Evolutionary conservation across 1,140 invertebrate genomes (phyloP).

Genomic region (Achatina immaculata): DNA sequence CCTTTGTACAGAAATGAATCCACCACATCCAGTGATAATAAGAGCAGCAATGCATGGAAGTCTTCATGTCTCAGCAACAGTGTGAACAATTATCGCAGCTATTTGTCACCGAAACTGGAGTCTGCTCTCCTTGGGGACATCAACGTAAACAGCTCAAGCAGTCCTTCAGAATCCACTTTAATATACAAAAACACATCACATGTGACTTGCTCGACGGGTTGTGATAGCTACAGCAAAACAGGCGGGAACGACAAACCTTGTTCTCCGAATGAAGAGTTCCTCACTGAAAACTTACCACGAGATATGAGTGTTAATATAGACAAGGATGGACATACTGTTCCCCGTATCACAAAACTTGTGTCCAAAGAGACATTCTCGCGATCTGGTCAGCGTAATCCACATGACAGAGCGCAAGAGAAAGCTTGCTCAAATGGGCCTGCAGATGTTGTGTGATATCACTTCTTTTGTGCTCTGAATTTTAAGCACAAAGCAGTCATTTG

Average conservation of each 20-base stretch:
- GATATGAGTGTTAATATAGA: constrained; percentile 52
- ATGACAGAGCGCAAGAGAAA: constrained; percentile 54
- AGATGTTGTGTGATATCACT: constrained; percentile 56
- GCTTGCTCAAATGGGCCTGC: constrained; percentile 45
- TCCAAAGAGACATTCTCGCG: constrained; percentile 11
- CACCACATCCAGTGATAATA: neutral
- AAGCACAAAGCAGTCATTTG: too few relatives aligned
- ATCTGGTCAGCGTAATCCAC: constrained; percentile 42
- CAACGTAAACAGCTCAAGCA: constrained; percentile 11
- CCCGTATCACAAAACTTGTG: constrained; percentile 19
- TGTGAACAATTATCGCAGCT: neutral
- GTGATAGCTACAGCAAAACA: neutral
- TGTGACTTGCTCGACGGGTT: constrained; percentile 1
- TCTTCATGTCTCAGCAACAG: constrained; percentile 15
- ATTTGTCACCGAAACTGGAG: neutral
- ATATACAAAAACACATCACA: neutral
- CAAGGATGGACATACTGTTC: constrained; percentile 53
- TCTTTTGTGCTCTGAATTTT: too few relatives aligned
- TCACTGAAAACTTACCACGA: constrained; percentile 14
- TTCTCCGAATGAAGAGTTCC: constrained; percentile 1
- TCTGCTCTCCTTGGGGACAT: neutral
- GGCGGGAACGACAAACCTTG: constrained; percentile 33
- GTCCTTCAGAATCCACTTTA: constrained; percentile 25
- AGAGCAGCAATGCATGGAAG: neutral
- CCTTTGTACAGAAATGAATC: neutral